phyloP scores from a whole-genome alignment of 2,113 vertebrate genomes.

The Melanocharis versteri region DNA sequence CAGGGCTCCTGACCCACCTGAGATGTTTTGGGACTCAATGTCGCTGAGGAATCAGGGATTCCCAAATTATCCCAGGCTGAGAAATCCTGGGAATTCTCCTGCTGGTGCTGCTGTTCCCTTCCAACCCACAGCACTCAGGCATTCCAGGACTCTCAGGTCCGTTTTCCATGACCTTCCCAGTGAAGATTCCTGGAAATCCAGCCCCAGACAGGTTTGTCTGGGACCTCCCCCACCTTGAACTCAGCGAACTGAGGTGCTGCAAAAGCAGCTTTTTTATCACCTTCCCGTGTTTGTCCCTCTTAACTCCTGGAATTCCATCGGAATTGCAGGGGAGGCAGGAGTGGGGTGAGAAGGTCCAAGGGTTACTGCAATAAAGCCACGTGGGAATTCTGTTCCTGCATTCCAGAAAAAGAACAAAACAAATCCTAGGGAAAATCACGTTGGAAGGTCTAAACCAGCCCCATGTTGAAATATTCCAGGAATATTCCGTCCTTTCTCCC shows the following conservation, averaged over 20 bases:
- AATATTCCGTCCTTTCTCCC: background rate
- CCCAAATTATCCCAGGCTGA: background rate
- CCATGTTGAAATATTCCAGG: background rate
- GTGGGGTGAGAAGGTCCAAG: background rate
- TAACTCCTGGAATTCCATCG: background rate
- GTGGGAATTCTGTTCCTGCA: background rate
- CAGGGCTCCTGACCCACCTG: background rate
- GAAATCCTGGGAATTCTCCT: background rate
- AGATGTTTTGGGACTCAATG: rapidly evolving
- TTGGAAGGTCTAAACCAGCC: background rate
- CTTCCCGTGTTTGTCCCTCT: background rate
- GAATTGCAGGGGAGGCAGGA: background rate
- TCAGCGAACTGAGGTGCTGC: background rate
- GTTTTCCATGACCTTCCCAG: background rate
- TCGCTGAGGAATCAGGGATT: rapidly evolving
- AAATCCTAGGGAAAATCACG: rapidly evolving
- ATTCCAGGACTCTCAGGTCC: too few species aligned
- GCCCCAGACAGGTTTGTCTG: background rate
- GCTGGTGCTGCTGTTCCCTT: background rate
- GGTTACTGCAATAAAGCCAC: background rate
- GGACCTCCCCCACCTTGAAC: background rate
- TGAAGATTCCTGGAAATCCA: background rate
- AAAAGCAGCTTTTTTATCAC: background rate
- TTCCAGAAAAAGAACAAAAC: background rate
- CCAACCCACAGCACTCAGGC: background rate